These are phyloP conservation scores for Incurvaria masculella DNA, from an alignment of 2,888 invertebrate species.

Conservation along the genomic window DNA sequence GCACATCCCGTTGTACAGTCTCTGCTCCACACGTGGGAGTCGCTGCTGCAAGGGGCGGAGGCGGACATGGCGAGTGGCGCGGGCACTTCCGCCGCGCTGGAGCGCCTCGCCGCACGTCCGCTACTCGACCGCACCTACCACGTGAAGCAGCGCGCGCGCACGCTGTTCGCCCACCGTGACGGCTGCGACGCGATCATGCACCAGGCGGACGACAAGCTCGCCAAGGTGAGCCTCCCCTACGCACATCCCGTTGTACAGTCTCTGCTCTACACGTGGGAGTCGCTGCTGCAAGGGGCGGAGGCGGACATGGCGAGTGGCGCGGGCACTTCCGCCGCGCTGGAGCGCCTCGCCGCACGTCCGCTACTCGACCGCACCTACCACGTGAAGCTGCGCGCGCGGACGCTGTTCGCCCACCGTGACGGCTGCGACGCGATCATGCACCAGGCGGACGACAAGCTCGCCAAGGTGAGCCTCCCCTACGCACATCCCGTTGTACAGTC, in stretches of 20 bases:
- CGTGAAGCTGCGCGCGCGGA: too few species aligned
- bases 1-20: too few species aligned
- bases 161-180: constrained; percentile 76
- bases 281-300: constrained; percentile 74
- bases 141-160: too few species aligned
- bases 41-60: constrained; percentile 74
- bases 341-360: constrained; percentile 67
- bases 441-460: constrained; percentile 45
- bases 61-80: constrained; percentile 75
- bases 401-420: constrained; percentile 76
- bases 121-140: constrained; percentile 75
- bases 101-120: constrained; percentile 67
- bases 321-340: constrained; percentile 69
- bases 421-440: constrained; percentile 73
- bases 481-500: too few species aligned
- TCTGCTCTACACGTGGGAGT: constrained; percentile 80
- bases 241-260: too few species aligned
- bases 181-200: constrained; percentile 73
- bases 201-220: constrained; percentile 45
- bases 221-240: too few species aligned
- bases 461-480: too few species aligned
- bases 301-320: constrained; percentile 75
- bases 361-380: constrained; percentile 75
- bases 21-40: constrained; percentile 80
- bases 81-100: constrained; percentile 69